These are phyloP conservation scores for Cirrhinus molitorella DNA, from an alignment of 2,797 vertebrate species.

Conservation along the genomic window DNA sequence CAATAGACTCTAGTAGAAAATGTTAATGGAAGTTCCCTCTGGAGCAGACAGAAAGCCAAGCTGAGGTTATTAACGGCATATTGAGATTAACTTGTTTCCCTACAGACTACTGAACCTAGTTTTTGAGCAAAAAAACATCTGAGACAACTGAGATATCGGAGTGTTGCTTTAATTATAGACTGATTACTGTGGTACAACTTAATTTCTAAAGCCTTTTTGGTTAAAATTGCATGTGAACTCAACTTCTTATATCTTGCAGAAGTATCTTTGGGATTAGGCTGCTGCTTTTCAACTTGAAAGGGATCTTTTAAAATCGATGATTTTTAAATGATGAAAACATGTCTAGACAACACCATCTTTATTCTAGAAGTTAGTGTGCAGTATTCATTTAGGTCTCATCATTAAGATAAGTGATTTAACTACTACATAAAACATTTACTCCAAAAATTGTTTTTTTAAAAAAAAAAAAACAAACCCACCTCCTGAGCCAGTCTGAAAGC, in stretches of 20 bases:
- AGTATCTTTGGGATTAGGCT: neutral
- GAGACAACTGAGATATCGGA: neutral
- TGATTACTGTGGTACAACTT: neutral
- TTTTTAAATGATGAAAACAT: neutral
- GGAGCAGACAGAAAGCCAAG: neutral
- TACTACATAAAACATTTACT: neutral
- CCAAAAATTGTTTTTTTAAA: neutral
- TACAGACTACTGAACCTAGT: slow-evolving; percentile 21
- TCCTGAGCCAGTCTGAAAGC: slow-evolving; percentile 97
- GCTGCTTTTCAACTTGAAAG: neutral
- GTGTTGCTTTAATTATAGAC: slow-evolving; percentile 11
- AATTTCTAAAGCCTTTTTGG: slow-evolving; percentile 15
- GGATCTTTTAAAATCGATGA: neutral
- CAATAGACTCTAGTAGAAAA: slow-evolving; percentile 20
- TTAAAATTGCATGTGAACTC: slow-evolving; percentile 19
- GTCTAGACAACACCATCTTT: neutral
- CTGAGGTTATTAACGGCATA: slow-evolving; percentile 19
- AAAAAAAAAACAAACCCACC: slow-evolving; percentile 78
- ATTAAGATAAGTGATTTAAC: neutral
- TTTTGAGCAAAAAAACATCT: slow-evolving; percentile 9
- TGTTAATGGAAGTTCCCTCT: slow-evolving; percentile 9
- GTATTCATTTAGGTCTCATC: neutral
- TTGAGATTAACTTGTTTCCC: slow-evolving; percentile 10
- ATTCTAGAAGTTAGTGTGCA: neutral
- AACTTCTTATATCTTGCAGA: neutral